Evolutionary conservation across 2,888 invertebrate genomes (phyloP), one percentile per base, ranked within the genome.

Genomic region (Drosophila subquinaria): DNA sequence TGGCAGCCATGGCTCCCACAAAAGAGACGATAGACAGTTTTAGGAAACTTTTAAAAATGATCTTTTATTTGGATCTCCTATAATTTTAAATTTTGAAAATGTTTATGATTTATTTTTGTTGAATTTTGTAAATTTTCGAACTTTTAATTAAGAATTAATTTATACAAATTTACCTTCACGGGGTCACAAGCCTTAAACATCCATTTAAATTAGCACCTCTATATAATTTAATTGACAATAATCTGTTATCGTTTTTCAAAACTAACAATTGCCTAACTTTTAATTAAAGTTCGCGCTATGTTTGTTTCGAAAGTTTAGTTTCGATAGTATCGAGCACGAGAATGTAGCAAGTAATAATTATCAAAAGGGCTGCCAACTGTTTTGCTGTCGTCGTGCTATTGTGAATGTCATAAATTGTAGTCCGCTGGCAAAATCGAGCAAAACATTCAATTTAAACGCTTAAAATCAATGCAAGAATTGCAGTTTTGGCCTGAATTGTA

Each of bases 381-480:
- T 63, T 36, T 1, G 13, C 40, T 59, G 53, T 56, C 35, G 11
- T 13, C 72, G 51, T 10, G 5, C 60, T 51, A 40, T 40, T 56
- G 73, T 73, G 77, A 76, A 73, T 76, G 65, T 1, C 35, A 43
- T n/a, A 17, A 50, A 47, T 55, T 60, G 43, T 65, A 63, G 76
- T 73, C 76, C 76, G 76, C 73, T 76, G 69, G 69, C 73, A 73
- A 69, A 69, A 73, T 73, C 57, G 47, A 77, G 77, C 76, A 76
- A 77, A 76, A 77, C 66, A 77, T 73, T 77, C 35, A 62, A 64
- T 69, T 77, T 73, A 73, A 77, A 70, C 53, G 67, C 47, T 51
- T 50, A 48, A 59, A 70, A 64, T 77, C 51, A 62, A 59, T 73
- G 61, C 66, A 62, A 50, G 13, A 47, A 47, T n/a, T 53, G 61